Conservation (phyloP, 2,797 vertebrate species). For the Rhinophrynus dorsalis region DNA sequence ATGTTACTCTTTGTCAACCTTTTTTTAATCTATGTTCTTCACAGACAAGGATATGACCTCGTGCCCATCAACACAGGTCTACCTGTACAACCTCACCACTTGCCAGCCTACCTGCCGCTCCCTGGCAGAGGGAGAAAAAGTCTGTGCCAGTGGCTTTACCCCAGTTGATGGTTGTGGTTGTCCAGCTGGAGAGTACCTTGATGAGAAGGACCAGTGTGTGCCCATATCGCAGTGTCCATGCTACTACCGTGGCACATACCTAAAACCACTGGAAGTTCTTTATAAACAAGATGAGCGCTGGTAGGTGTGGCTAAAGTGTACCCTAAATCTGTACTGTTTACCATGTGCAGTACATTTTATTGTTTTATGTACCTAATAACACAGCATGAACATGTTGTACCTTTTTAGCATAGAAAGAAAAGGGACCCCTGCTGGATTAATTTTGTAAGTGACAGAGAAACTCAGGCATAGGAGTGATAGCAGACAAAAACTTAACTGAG, state of each 20-base stretch:
- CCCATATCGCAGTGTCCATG: constrained; percentile 81
- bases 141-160: constrained; percentile 74
- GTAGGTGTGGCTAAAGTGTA: constrained; percentile 67
- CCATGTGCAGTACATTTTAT: too few relatives aligned
- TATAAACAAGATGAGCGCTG: constrained; percentile 80
- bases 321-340: too few relatives aligned
- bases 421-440: too few relatives aligned
- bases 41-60: constrained; percentile 74
- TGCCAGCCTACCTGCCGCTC: constrained; percentile 87
- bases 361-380: too few relatives aligned
- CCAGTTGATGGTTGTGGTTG: constrained; percentile 93
- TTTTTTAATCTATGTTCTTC: too few relatives aligned
- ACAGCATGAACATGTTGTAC: too few relatives aligned
- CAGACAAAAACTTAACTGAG: too few relatives aligned
- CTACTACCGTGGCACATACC: constrained; percentile 73
- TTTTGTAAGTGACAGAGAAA: too few relatives aligned
- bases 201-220: constrained; percentile 78
- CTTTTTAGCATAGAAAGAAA: too few relatives aligned
- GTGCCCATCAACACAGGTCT: constrained; percentile 80
- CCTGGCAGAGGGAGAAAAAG: constrained; percentile 69
- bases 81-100: constrained; percentile 81
- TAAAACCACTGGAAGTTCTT: constrained; percentile 77
- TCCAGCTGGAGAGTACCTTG: constrained; percentile 72
- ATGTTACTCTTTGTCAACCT: too few relatives aligned
- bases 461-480: too few relatives aligned